phyloP scores from a whole-genome alignment of 2,797 vertebrate genomes.

The Loris lydekkerianus region DNA sequence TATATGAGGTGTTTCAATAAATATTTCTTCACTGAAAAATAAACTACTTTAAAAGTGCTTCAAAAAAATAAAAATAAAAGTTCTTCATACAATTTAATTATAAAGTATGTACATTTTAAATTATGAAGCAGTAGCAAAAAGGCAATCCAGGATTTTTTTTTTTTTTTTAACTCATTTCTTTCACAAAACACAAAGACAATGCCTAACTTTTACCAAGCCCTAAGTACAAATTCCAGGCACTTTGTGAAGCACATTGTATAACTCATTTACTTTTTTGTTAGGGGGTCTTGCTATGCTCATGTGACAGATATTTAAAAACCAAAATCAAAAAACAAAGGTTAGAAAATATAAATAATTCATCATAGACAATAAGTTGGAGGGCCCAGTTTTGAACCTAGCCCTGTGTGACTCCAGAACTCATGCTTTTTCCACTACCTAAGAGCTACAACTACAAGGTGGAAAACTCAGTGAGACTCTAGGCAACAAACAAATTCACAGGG shows the following conservation, averaged over 20 bases:
- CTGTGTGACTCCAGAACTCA: background rate
- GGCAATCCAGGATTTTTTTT: background rate
- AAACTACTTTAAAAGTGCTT: background rate
- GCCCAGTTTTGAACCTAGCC: background rate
- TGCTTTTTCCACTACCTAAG: background rate
- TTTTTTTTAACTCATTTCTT: background rate
- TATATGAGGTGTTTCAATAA: slow-evolving; percentile 43
- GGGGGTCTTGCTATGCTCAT: background rate
- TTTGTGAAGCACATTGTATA: background rate
- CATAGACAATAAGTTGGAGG: background rate
- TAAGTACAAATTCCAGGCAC: background rate
- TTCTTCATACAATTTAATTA: slow-evolving; percentile 1
- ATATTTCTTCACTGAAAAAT: slow-evolving; percentile 16
- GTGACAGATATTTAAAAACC: background rate
- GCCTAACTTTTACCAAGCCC: background rate
- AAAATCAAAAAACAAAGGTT: background rate
- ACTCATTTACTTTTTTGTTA: slow-evolving; percentile 7
- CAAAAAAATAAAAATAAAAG: background rate
- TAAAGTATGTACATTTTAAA: slow-evolving; percentile 10
- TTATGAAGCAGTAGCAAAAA: slow-evolving; percentile 29
- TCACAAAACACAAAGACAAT: slow-evolving; percentile 9
- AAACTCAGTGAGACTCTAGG: background rate
- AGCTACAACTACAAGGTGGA: background rate
- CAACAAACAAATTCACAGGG: background rate
- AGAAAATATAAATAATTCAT: background rate